Evolutionary conservation across 2,797 vertebrate species (phyloP), one percentile per base, ranked within the genome.

Genomic region (Steatocranus sp.): DNA sequence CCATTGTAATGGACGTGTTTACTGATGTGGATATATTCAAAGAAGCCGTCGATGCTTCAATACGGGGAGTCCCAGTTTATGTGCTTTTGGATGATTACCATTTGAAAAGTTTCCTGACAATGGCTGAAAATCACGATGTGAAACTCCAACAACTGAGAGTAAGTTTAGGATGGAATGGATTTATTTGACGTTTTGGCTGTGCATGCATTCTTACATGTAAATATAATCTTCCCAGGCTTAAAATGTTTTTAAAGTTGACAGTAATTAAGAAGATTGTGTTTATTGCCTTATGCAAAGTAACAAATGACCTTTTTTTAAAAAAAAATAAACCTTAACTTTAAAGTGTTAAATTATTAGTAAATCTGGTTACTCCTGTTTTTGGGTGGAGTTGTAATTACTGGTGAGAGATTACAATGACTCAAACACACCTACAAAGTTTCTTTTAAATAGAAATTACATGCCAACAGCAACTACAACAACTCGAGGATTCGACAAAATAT

Each of bases 11-110:
- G 99, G 98, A 99, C 86, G 91, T 94, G 63, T 99, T 99, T 93
- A 99, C 98, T 30, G 99, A 99, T 86, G 96, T 98, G 46, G 98
- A 99, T 89, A 97, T 99, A 91, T 99, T 99, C 92, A 98, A 97
- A 95, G 99, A 99, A 94, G 93, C 95, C 1, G 96, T 99, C 3
- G 98, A 99, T 6, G 98, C 98, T 46, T 98, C 98, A 15, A 38
- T 96, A 43, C 96, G 97, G 88, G 98, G 98, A 46, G 93, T 99
- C 70, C 95, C 98, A 0, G 97, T 99, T 8, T 99, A 99, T 56
- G 92, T 99, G 87, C 96, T 99, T 15, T 95, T 99, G 63, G 97
- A 99, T 89, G 95, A 98, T 38, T 96, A 83, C 3, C 96, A 98
- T 90, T 96, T 98, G 79, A 95, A 94, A 91, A 93, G 97, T 89